Evolutionary conservation across 2,113 vertebrate species (phyloP), one percentile per base, ranked within the genome.

Genomic region (Pagrus major): DNA sequence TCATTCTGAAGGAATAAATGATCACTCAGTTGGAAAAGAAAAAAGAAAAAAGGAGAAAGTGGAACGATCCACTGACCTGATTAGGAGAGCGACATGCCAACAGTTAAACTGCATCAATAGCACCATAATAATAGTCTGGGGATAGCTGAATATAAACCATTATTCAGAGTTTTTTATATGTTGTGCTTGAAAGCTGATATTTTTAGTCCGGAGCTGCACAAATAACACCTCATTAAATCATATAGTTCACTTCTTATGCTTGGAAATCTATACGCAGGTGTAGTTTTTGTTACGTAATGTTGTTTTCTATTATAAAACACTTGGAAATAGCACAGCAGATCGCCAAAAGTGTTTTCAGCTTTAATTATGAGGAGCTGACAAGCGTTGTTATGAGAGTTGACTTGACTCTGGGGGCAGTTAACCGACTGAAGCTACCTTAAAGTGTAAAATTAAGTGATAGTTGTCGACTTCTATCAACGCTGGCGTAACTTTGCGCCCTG

Each of bases 1-100:
- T 81, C 6, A 81, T 59, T 81, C 78, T 86, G 54, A 83, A 42
- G 37, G 86, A 89, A 88, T 81, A 63, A 81, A 71, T 79, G 79
- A 89, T 89, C 80, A 81, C 37, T 85, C 29, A 46, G 80, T 33
- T 69, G 6, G 39, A 23, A 67, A 3, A 16, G 39, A 49, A 79
- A 65, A 23, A 67, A 3, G 8, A 46, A 49, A 79, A 65, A 54
- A 31, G 2, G n/a, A 15, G n/a, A 61, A 78, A 77, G 64, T 72
- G 83, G 73, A 84, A 74, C 74, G 37, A 76, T 85, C 65, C 73
- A 46, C 68, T 72, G 75, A 67, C 82, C 76, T 83, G 66, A 89
- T 85, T 81, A 71, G 46, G 81, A 44, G 31, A 71, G 41, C 31
- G 59, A 49, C 18, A 33, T 12, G 47, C 56, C 47, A 25, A 56